Base-by-base conservation (phyloP, 1,140 invertebrate genomes). In the Manduca sexta region DNA sequence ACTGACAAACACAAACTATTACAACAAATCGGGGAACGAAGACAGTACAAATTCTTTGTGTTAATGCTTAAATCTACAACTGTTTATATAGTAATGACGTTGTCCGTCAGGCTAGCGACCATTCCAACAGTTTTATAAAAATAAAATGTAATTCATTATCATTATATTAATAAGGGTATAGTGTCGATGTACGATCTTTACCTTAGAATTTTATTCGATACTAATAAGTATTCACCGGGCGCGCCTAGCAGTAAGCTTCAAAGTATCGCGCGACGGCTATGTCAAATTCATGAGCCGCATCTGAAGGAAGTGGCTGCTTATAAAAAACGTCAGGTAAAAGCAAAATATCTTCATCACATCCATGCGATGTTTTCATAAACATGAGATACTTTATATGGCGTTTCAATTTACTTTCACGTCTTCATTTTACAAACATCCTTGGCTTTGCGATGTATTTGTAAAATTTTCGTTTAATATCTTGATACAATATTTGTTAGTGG, bases 261-360 rank as follows among this genome's bases (percentile, higher is more conserved):
- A 18, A 42, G 46, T 31, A 52, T n/a, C 47, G 42, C 42, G 21
- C 29, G 38, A 40, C 8, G 45, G 38, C 37, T 55, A 49, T 47
- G 47, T 55, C 46, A 55, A 49, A 55, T 49, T 49, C 52, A 55
- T 46, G 52, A 55, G 52, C 43, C 21, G 47, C 38, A 41, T 40
- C 52, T 37, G 35, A 42, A 51, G 43, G n/a, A n/a, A 45, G 38
- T 41, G 46, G 35, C 30, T 49, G 16, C 47, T 45, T 49, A 41
- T n/a, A n/a, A 49, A 54, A 49, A 55, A 35, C 48, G 37, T 49
- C 47, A 45, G 46, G 46, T 44, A 45, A 49, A 45, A 45, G 26
- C 39, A 14, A 49, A 49, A 46, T 49, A 45, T 45, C 26, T 55
- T 30, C 33, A 35, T 49, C 37, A 30, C 45, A 52, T 46, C 43